Base-by-base conservation (phyloP, 1,140 invertebrate species). In the Drosophila insularis region DNA sequence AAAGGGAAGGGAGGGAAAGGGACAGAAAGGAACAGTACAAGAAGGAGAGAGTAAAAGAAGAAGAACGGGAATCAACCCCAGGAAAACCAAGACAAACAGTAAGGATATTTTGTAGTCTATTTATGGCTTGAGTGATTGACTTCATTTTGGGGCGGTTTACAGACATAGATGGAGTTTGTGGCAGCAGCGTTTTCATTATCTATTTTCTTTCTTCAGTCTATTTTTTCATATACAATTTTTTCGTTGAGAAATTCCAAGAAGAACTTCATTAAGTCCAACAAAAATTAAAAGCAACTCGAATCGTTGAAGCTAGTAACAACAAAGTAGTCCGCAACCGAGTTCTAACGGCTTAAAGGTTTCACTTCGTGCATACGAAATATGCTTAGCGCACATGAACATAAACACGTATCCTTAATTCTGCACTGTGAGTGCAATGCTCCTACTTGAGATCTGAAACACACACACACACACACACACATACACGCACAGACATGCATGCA, bases 361-460 rank as follows among this genome's bases (percentile, higher is more conserved):
- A 65, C 76, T 68, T 74, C 84, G 67, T 84, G 85, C 84, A 87
- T 89, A 84, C 80, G 17, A 81, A 78, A 77, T 76, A 58, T 50
- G 8, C 17, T 50, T 21, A 46, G 43, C 17, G 71, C 50, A 35
- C 50, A 71, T 60, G 27, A 61, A 70, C 62, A n/a, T 35, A 32
- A 17, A 35, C 73, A 65, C 58, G 17, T 65, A 59, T 68, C 56
- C 73, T 43, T 39, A 55, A 35, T 76, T 54, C 72, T 69, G 64
- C 68, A 78, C 71, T 61, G 74, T 54, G 68, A 89, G 84, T 89
- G 84, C 84, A 89, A 72, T 89, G 84, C 85, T 89, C 84, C 85
- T 84, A 82, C 80, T 82, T 82, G 68, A 89, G 66, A 72, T 43
- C 37, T n/a, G n/a, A n/a, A n/a, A 58, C 43, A 72, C 56, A 62